phyloP scores from a whole-genome alignment of 2,113 vertebrate species.

The Heteronetta atricapilla region DNA sequence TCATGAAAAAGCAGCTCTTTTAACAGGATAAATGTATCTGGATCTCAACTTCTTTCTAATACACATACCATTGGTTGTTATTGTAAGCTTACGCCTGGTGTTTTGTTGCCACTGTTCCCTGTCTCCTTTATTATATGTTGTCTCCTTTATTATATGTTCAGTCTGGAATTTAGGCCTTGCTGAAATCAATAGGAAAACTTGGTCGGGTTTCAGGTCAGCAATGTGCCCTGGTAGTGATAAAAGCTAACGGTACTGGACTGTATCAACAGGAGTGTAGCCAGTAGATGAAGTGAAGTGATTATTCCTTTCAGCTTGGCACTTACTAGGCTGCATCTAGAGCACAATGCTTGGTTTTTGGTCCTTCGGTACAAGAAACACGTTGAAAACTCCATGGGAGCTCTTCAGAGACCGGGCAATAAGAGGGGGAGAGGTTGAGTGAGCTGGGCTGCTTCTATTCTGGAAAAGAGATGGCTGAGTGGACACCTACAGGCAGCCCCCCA shows the following conservation, averaged over 20 bases:
- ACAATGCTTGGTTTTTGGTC: neutral
- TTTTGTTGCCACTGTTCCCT: neutral
- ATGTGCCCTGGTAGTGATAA: neutral
- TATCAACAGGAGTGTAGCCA: neutral
- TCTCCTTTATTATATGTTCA: slow-evolving; percentile 22
- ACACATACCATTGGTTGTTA: neutral
- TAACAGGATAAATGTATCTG: neutral
- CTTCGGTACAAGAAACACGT: neutral
- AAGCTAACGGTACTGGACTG: slow-evolving; percentile 13
- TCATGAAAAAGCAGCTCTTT: neutral
- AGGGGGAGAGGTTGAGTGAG: neutral
- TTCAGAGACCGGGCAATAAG: neutral
- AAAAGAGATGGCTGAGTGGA: neutral
- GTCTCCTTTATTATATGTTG: too few species aligned
- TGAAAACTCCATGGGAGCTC: neutral
- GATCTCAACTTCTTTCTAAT: neutral
- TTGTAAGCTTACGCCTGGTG: neutral
- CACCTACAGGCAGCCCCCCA: neutral
- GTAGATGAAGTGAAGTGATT: neutral
- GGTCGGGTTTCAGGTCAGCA: slow-evolving; percentile 46
- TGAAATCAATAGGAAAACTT: slow-evolving; percentile 41
- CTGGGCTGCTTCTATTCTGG: neutral
- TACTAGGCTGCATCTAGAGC: neutral
- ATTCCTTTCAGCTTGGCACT: neutral
- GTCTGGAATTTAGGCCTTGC: slow-evolving; percentile 37